phyloP scores from a whole-genome alignment of 2,113 vertebrate genomes.

The Dendropsophus ebraccatus region DNA sequence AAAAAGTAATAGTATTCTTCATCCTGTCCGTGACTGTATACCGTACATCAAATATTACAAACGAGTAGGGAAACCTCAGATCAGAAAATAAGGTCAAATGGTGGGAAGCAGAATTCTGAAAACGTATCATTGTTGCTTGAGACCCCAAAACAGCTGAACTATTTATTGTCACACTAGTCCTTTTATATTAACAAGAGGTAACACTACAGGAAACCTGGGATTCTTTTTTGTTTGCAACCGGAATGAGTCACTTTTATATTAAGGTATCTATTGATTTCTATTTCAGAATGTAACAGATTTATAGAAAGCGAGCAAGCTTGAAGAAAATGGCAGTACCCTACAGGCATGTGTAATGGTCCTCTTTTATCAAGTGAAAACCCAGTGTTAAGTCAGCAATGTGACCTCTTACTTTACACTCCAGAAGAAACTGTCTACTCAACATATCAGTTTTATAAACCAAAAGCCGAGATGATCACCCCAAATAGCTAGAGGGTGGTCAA shows the following conservation, averaged over 20 bases:
- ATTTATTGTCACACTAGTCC: background rate
- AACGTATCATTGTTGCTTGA: background rate
- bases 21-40: no score
- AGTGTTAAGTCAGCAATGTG: background rate
- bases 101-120: background rate
- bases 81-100: no score
- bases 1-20: no score
- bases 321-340: background rate
- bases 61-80: no score
- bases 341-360: background rate
- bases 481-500: no score
- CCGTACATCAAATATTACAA: no score
- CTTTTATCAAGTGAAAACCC: background rate
- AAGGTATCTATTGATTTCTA: constrained; percentile 7
- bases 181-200: background rate
- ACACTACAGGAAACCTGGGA: background rate
- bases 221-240: background rate
- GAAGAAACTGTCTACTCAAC: no score
- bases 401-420: no score
- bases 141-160: background rate
- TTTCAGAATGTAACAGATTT: background rate
- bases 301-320: background rate
- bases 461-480: no score
- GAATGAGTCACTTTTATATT: background rate
- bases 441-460: no score